These are phyloP conservation scores for Sarcophaga caerulescens DNA, from an alignment of 2,888 invertebrate species.

Conservation along the genomic window DNA sequence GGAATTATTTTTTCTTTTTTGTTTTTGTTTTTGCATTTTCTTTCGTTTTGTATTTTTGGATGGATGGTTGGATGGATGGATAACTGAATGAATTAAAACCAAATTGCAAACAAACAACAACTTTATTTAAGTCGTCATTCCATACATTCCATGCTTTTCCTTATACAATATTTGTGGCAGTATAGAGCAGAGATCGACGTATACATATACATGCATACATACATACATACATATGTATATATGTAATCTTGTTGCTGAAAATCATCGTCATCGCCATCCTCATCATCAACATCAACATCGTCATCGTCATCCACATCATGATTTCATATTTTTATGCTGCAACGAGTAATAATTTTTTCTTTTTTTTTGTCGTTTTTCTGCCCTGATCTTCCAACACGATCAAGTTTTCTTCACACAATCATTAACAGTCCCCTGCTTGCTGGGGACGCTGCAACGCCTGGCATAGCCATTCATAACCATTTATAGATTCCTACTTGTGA, in stretches of 20 bases:
- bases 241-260: slow-evolving; percentile 51
- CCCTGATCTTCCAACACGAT: slow-evolving; percentile 66
- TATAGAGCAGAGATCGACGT: no score
- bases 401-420: slow-evolving; percentile 68
- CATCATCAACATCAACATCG: slow-evolving; percentile 29
- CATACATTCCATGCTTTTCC: not conserved
- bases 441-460: not conserved
- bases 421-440: slow-evolving; percentile 54
- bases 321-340: slow-evolving; percentile 58
- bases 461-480: not conserved
- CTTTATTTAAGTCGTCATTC: slow-evolving; percentile 63
- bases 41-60: slow-evolving; percentile 69
- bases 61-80: slow-evolving; percentile 55
- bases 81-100: slow-evolving; percentile 70
- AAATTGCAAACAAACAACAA: slow-evolving; percentile 71
- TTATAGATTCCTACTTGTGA: not conserved
- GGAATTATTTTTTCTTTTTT: not conserved
- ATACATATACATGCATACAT: not conserved
- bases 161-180: no score
- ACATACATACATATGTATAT: not conserved
- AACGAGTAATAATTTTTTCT: slow-evolving; percentile 12
- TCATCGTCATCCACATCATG: slow-evolving; percentile 36
- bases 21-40: no score
- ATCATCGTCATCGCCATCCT: slow-evolving; percentile 54
- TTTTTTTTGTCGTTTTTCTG: not conserved